Conservation (phyloP, 2,113 vertebrate genomes). For the Elephantulus edwardii region DNA sequence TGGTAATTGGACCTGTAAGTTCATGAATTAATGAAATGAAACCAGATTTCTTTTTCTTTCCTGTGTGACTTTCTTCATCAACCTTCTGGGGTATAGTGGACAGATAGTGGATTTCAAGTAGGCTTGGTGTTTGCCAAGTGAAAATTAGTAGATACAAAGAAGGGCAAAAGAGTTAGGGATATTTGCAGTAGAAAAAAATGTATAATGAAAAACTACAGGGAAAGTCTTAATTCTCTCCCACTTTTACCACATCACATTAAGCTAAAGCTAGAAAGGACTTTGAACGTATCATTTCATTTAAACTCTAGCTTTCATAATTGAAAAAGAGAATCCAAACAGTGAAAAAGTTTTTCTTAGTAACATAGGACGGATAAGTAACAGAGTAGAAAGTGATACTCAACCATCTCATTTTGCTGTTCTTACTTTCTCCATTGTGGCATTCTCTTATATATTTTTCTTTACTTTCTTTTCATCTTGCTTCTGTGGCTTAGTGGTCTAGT, state of each 20-base stretch:
- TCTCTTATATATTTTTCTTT: neutral
- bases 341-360: neutral
- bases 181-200: neutral
- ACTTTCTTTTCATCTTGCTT: constrained; percentile 31
- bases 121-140: neutral
- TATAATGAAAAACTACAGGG: neutral
- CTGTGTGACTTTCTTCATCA: constrained; percentile 1
- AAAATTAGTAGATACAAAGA: constrained; percentile 25
- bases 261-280: neutral
- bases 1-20: neutral
- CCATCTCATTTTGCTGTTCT: neutral
- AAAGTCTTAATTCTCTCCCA: neutral
- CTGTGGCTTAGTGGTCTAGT: no score
- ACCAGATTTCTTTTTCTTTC: neutral
- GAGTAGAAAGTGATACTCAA: neutral
- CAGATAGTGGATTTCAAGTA: constrained; percentile 27
- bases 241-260: neutral
- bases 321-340: neutral
- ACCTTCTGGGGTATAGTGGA: neutral
- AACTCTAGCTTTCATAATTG: neutral
- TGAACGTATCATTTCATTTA: constrained; percentile 23
- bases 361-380: neutral
- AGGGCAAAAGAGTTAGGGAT: neutral
- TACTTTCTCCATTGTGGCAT: neutral
- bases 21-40: constrained; percentile 29